Conservation (phyloP, 2,888 invertebrate species). For the Oligia latruncula region DNA sequence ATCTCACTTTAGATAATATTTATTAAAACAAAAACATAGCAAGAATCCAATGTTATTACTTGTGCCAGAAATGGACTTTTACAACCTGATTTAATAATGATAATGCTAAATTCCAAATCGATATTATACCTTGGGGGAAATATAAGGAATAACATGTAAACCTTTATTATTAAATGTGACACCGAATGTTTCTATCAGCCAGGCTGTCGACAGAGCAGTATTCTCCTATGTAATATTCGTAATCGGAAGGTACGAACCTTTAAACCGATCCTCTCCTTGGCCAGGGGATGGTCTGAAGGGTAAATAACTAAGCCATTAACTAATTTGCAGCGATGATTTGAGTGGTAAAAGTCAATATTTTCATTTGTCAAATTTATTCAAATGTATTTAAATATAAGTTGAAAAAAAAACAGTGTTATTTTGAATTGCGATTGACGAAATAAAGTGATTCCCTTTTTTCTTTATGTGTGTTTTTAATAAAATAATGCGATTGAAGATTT, state of each 20-base stretch:
- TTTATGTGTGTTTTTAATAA: background rate
- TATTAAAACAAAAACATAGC: background rate
- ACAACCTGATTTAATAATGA: background rate
- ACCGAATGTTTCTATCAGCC: slow-evolving; percentile 5
- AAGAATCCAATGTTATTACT: background rate
- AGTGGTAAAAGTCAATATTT: slow-evolving; percentile 36
- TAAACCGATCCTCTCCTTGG: slow-evolving; percentile 1
- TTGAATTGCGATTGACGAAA: slow-evolving; percentile 1
- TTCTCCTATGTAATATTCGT: slow-evolving; percentile 17
- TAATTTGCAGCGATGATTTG: slow-evolving; percentile 19
- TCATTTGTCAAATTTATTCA: slow-evolving; percentile 53
- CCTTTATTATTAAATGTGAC: slow-evolving; percentile 3
- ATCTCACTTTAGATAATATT: slow-evolving; percentile 15
- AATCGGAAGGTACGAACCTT: background rate
- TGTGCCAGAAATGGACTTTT: background rate
- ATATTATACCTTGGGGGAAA: slow-evolving; percentile 9
- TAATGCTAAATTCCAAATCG: background rate
- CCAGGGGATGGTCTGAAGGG: background rate
- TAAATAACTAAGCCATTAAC: slow-evolving; percentile 3
- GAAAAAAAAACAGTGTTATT: slow-evolving; percentile 34
- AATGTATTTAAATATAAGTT: slow-evolving; percentile 54
- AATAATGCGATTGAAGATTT: too few relatives aligned
- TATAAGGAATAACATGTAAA: slow-evolving; percentile 1
- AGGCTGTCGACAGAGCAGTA: slow-evolving; percentile 20
- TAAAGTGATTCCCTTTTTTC: background rate